Percentiles rank a stretch among this genome's conserved stretches.
These are phyloP conservation scores for Pachydiplax longipennis DNA, from an alignment of 2,888 invertebrate genomes.

Conservation along the genomic window DNA sequence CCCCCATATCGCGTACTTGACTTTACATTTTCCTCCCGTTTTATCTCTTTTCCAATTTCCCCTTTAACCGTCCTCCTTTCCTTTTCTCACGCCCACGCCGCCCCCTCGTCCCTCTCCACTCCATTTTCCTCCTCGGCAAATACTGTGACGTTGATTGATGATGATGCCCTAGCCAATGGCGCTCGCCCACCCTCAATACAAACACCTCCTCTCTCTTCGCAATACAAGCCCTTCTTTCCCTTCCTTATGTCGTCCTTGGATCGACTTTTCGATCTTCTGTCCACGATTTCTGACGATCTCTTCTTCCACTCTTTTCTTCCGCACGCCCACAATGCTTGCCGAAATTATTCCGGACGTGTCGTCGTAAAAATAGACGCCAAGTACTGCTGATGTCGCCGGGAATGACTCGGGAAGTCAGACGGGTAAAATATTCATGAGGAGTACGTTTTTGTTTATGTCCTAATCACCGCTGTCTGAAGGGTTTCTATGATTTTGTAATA, in stretches of 20 bases:
- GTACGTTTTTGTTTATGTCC: no score
- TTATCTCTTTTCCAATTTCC: neutral
- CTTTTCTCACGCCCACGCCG: neutral
- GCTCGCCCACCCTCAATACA: neutral
- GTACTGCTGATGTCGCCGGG: no score
- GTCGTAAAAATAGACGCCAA: no score
- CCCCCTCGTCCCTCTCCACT: neutral
- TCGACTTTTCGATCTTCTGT: neutral
- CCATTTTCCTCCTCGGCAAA: neutral
- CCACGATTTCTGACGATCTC: neutral
- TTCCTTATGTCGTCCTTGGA: neutral
- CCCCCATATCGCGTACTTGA: neutral
- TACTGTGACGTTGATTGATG: slow-evolving; percentile 44
- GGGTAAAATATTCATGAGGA: no score
- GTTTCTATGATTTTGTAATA: no score
- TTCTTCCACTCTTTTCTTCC: neutral
- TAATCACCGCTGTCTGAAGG: no score
- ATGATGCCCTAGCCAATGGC: slow-evolving; percentile 5
- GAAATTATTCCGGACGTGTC: no score
- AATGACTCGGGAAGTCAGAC: no score
- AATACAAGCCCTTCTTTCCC: neutral
- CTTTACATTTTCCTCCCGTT: neutral
- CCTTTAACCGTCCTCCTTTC: neutral
- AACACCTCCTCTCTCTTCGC: neutral
- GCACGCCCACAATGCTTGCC: neutral